Evolutionary conservation across 2,113 vertebrate genomes (phyloP).

Genomic region (Rallus limicola): DNA sequence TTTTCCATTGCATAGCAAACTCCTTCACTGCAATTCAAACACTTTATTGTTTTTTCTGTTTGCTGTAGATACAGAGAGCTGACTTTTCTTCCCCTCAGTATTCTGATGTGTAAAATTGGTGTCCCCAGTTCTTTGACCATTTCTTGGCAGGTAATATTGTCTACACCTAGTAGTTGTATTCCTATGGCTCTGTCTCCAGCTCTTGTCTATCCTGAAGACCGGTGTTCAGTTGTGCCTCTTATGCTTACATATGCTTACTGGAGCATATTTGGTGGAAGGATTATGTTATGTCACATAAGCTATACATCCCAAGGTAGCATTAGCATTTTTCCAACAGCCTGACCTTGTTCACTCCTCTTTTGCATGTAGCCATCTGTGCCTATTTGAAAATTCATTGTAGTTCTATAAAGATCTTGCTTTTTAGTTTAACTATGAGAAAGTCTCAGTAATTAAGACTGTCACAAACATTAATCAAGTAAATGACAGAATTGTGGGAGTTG

Average conservation of each 20-base stretch:
- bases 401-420: not conserved
- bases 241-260: not conserved
- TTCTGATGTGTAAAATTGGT: not conserved
- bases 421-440: not conserved
- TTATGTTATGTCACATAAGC: slow-evolving; percentile 34
- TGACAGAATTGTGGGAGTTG: not conserved
- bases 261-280: not conserved
- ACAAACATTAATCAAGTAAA: not conserved
- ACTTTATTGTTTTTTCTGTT: not conserved
- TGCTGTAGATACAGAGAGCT: not conserved
- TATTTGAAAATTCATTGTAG: not conserved
- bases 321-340: slow-evolving; percentile 13
- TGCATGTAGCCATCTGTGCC: not conserved
- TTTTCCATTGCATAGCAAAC: not conserved
- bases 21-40: not conserved
- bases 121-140: not conserved
- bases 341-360: slow-evolving; percentile 10
- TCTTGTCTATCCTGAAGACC: not conserved
- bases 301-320: not conserved
- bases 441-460: not conserved
- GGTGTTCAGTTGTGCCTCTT: not conserved
- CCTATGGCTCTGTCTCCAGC: not conserved
- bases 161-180: not conserved
- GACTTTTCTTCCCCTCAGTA: not conserved
- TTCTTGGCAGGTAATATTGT: not conserved